Conservation (phyloP, 2,797 vertebrate genomes). For the Eidolon dupreanum region DNA sequence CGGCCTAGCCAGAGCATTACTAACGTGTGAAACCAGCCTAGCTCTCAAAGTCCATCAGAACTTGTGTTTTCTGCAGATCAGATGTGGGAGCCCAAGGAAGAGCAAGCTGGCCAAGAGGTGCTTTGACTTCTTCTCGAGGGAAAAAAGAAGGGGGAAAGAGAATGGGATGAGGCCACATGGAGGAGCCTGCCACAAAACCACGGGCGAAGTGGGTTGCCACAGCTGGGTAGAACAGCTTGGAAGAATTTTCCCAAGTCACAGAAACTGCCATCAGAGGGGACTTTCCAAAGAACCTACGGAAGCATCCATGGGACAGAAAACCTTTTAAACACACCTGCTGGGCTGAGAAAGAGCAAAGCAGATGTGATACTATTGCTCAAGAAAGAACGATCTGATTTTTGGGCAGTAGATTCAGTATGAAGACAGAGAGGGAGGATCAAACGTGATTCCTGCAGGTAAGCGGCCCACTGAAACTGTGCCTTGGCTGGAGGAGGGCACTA, state of each 20-base stretch:
- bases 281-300: not conserved
- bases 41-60: not conserved
- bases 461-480: not conserved
- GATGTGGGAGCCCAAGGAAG: not conserved
- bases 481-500: not conserved
- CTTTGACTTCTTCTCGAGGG: not conserved
- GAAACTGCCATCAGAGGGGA: not conserved
- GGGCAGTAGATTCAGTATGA: not conserved
- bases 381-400: rapidly evolving
- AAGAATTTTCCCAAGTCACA: not conserved
- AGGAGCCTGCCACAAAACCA: not conserved
- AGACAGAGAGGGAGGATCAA: not conserved
- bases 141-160: not conserved
- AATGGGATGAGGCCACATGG: not conserved
- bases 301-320: not conserved
- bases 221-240: not conserved
- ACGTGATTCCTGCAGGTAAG: not conserved
- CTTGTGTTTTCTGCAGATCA: not conserved
- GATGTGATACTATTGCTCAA: not conserved
- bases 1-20: not conserved
- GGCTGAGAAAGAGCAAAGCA: not conserved
- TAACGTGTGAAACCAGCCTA: not conserved
- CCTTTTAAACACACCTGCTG: not conserved
- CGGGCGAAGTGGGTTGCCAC: too few species aligned
- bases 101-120: not conserved